Percentiles rank a stretch among this genome's conserved stretches.
Conservation (phyloP, 2,888 invertebrate species). For the Ophion slaviceki region DNA sequence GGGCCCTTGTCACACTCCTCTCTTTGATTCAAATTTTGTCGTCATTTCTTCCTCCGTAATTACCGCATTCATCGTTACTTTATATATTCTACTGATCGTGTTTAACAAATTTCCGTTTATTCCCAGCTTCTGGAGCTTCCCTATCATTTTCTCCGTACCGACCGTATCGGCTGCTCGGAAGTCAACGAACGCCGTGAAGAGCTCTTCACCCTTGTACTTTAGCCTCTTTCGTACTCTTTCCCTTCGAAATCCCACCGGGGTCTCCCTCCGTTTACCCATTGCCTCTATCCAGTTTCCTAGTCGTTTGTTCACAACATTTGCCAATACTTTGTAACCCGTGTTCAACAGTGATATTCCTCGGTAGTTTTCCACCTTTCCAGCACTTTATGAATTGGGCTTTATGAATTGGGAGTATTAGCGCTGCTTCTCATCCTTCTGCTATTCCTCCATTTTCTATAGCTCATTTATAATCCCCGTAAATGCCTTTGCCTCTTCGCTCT, state of each 20-base stretch:
- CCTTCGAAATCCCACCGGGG: slow-evolving; percentile 29
- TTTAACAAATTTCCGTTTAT: slow-evolving; percentile 49
- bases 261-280: slow-evolving; percentile 42
- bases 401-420: slow-evolving; percentile 33
- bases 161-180: slow-evolving; percentile 16
- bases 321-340: slow-evolving; percentile 38
- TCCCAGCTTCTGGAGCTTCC: slow-evolving; percentile 47
- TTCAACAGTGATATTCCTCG: slow-evolving; percentile 45
- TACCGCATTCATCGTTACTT: slow-evolving; percentile 34
- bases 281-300: slow-evolving; percentile 42
- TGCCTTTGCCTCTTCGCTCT: background rate
- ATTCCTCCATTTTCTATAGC: slow-evolving; percentile 29
- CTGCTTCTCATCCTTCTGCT: slow-evolving; percentile 32
- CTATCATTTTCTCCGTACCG: slow-evolving; percentile 44
- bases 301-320: slow-evolving; percentile 22
- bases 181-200: slow-evolving; percentile 15
- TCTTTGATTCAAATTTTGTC: slow-evolving; percentile 41
- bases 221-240: background rate
- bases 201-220: background rate
- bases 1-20: slow-evolving; percentile 64
- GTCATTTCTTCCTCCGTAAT: slow-evolving; percentile 49
- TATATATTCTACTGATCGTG: slow-evolving; percentile 48
- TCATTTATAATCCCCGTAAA: slow-evolving; percentile 7
- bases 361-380: slow-evolving; percentile 27
- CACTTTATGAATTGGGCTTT: no score